phyloP scores from a whole-genome alignment of 2,888 invertebrate species.

The Eupelmus urozonus region DNA sequence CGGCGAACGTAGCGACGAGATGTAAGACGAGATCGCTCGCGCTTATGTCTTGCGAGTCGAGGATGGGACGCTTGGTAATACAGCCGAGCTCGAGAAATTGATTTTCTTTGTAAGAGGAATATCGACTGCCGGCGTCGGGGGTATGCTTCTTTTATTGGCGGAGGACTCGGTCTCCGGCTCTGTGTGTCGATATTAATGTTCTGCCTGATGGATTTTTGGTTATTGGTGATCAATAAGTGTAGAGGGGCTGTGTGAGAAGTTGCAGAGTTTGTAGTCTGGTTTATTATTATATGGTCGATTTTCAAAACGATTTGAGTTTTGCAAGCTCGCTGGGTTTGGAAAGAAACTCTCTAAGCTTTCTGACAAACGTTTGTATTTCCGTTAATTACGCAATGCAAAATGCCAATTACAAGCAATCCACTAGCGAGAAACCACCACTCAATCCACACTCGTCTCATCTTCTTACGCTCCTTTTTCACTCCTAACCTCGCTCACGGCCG shows the following conservation, averaged over 20 bases:
- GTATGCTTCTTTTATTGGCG: neutral
- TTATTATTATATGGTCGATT: too few species aligned
- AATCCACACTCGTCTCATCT: too few species aligned
- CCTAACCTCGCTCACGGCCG: neutral
- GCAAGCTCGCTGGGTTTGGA: too few species aligned
- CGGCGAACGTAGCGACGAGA: neutral
- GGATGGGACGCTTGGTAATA: too few species aligned
- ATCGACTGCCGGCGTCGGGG: neutral
- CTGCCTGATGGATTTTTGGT: neutral
- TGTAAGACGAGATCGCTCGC: slow-evolving; percentile 18
- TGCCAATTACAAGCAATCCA: too few species aligned
- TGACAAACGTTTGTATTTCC: too few species aligned
- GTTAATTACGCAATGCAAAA: too few species aligned
- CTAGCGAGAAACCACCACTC: too few species aligned
- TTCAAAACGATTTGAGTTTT: too few species aligned
- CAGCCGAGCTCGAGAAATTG: slow-evolving; percentile 18
- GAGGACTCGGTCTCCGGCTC: neutral
- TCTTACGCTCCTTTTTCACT: neutral
- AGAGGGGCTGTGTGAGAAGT: too few species aligned
- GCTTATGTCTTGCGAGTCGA: neutral
- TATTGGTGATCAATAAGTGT: slow-evolving; percentile 12
- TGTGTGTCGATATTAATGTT: neutral
- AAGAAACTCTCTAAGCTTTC: too few species aligned
- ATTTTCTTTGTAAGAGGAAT: slow-evolving; percentile 17
- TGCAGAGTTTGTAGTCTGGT: too few species aligned